Conservation (phyloP, 2,888 invertebrate species). For the Thecocarcelia acutangulata region DNA sequence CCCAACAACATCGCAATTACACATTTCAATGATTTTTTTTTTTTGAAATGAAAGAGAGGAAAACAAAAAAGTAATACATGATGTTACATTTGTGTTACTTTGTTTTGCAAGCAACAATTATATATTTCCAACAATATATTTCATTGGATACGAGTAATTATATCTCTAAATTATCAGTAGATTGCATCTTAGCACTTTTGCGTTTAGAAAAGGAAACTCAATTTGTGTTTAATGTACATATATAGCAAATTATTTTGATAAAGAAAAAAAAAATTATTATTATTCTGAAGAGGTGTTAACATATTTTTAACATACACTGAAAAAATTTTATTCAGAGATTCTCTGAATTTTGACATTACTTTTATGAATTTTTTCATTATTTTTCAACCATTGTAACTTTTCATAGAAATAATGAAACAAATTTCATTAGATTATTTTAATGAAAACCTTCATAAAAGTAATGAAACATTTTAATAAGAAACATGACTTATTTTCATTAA, state of each 20-base stretch:
- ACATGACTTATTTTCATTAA: too few species aligned
- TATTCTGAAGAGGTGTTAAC: constrained; percentile 62
- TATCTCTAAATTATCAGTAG: not conserved
- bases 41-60: too few species aligned
- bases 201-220: constrained; percentile 36
- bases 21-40: not conserved
- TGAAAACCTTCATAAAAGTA: too few species aligned
- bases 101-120: constrained; percentile 19
- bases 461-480: too few species aligned
- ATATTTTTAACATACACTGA: constrained; percentile 25
- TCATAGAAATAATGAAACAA: too few species aligned
- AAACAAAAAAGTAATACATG: not conserved
- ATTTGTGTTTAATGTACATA: constrained; percentile 9
- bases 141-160: constrained; percentile 1
- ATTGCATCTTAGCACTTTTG: constrained; percentile 16
- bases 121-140: constrained; percentile 5
- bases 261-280: not conserved
- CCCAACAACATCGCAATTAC: not conserved
- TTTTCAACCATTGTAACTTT: too few species aligned
- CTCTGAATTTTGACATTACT: too few species aligned
- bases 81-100: not conserved
- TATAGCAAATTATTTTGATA: not conserved
- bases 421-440: too few species aligned
- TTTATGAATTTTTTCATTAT: too few species aligned
- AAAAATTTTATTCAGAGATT: too few species aligned